Percentiles rank a stretch among this genome's conserved stretches.
These are phyloP conservation scores for Synergus itoensis DNA, from an alignment of 2,888 invertebrate genomes.

Conservation along the genomic window DNA sequence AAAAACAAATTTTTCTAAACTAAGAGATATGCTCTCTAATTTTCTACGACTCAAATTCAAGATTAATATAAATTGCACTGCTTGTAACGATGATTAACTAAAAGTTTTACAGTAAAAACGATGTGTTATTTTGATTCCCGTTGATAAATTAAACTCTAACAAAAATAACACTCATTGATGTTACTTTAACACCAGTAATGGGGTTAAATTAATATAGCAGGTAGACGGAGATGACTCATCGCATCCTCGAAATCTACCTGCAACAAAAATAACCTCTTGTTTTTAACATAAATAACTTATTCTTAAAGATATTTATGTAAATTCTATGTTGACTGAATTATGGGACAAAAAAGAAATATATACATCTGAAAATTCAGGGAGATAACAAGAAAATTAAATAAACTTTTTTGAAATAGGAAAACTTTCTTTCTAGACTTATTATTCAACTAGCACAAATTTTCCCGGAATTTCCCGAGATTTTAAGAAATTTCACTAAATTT, in stretches of 20 bases:
- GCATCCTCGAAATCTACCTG: slow-evolving; percentile 7
- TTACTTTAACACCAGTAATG: not conserved
- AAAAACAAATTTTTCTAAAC: not conserved
- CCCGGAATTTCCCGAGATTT: no score
- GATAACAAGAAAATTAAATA: no score
- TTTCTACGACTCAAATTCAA: not conserved
- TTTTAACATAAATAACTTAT: slow-evolving; percentile 7
- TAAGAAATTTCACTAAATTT: no score
- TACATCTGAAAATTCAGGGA: no score
- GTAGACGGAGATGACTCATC: slow-evolving; percentile 7
- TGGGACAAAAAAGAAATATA: not conserved
- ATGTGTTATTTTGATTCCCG: not conserved
- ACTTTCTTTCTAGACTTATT: no score
- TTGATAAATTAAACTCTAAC: not conserved
- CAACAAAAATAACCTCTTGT: slow-evolving; percentile 3
- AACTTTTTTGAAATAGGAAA: no score
- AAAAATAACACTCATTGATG: not conserved
- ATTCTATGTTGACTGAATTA: not conserved
- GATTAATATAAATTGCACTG: slow-evolving; percentile 1
- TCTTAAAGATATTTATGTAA: not conserved
- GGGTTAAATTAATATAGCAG: slow-evolving; percentile 7
- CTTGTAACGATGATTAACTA: not conserved
- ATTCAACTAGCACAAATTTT: no score
- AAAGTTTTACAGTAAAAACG: not conserved
- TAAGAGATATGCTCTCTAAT: not conserved